Evolutionary conservation across 2,888 invertebrate genomes (phyloP), one percentile per base, ranked within the genome.

Genomic region (Neoascia interrupta): DNA sequence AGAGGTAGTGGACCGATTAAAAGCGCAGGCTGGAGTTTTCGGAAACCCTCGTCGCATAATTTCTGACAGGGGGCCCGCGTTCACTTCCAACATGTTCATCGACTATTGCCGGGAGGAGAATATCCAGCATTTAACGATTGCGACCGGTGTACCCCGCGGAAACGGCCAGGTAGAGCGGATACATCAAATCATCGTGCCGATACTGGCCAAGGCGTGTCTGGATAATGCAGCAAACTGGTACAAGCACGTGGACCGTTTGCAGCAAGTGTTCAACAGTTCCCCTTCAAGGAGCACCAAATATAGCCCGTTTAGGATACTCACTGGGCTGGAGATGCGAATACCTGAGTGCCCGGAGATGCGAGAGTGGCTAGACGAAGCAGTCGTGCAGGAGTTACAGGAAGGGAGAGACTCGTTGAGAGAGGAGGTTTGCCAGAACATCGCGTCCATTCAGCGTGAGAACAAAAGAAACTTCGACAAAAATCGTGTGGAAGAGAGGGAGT

Each of bases 151-250:
- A 0, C 28, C 28, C 10, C 18, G 41, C 10, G 68, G 6, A 13
- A 87, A 87, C 60, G 86, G 87, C 0, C 86, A 87, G 63, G 85
- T 85, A 1, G 85, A 86, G 34, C 64, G 85, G n/a, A 63, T 85
- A 0, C 84, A 87, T 68, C 63, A 81, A 5, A 84, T 81, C 3
- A 81, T 86, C 4, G 84, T 85, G 49, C 81, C 85, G 0, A 66
- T 86, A n/a, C 28, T 87, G 3, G 83, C 85, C 1, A 87, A 87
- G 61, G 51, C 88, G 5, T 82, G 84, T 11, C 56, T 84, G 1
- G 83, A 83, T 8, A 82, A 85, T 8, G 83, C 84, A 0, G 64
- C 68, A 3, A 81, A 84, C 15, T 87, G 85, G 85, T 85, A 84
- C 58, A 83, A 82, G 61, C 19, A 81, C 39, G 74, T 85, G 1